Percentiles rank a stretch among this genome's conserved stretches.
Evolutionary conservation across 2,888 invertebrate species (phyloP).

Genomic region (Galeruca laticollis): DNA sequence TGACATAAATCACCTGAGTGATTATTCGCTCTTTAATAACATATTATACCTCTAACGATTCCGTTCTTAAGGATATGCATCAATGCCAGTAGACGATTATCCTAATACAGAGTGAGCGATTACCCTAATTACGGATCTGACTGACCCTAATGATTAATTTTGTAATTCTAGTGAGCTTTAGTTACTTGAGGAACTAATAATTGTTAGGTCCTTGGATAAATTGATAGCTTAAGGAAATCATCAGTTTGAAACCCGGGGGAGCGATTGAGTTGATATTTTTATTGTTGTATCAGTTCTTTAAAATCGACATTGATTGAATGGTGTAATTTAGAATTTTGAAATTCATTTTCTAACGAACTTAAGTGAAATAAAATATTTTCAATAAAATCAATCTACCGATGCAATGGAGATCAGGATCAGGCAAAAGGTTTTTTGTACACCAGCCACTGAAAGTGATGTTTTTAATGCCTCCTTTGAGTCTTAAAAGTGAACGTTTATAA

Average conservation of each 20-base stretch:
- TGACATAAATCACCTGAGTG: no score
- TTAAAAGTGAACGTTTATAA: no score
- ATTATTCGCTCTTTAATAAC: no score
- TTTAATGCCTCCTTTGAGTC: no score
- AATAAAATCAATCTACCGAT: no score
- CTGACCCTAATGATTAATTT: conserved; percentile 27
- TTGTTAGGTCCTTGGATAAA: conserved; percentile 12
- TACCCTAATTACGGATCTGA: conserved; percentile 17
- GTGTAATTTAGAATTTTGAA: neutral
- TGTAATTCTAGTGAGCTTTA: conserved; percentile 1
- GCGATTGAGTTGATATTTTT: neutral
- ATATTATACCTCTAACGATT: no score
- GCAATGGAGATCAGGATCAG: no score
- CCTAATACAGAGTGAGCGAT: conserved; percentile 30
- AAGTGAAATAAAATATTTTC: no score
- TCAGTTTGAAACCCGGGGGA: neutral
- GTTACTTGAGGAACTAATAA: conserved; percentile 12
- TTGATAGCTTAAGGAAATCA: neutral
- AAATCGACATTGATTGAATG: neutral
- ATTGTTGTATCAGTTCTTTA: neutral
- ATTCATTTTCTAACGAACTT: neutral
- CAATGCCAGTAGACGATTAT: conserved; percentile 26
- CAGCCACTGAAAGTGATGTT: no score
- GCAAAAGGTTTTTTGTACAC: no score
- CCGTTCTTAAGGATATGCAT: conserved; percentile 19